Conservation (phyloP, 1,140 invertebrate species). For the Trichoplusia ni region DNA sequence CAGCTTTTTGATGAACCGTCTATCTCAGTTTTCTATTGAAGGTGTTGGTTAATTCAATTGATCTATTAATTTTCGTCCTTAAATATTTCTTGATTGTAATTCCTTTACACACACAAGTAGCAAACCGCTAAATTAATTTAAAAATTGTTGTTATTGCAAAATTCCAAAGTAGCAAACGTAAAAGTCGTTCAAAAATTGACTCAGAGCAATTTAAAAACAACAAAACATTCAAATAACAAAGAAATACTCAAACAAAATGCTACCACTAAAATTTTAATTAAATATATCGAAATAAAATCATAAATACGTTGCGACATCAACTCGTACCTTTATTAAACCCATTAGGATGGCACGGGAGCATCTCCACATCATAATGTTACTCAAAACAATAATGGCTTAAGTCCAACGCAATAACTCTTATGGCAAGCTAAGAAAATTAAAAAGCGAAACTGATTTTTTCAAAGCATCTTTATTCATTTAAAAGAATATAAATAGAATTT, state of each 20-base stretch:
- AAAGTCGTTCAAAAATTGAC: neutral
- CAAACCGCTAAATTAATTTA: no score
- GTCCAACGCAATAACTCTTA: no score
- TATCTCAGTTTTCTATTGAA: no score
- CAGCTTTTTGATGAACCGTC: neutral
- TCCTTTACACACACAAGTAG: no score
- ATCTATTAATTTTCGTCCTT: no score
- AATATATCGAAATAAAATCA: constrained; percentile 77
- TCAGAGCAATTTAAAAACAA: constrained; percentile 10
- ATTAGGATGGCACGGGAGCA: constrained; percentile 62
- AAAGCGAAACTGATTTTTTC: no score
- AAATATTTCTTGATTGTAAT: no score
- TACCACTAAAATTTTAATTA: constrained; percentile 74
- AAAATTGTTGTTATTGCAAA: no score
- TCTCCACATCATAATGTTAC: constrained; percentile 57
- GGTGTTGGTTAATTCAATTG: no score
- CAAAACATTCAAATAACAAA: constrained; percentile 23
- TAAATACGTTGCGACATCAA: constrained; percentile 67
- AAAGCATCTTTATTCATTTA: no score
- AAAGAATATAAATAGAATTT: neutral
- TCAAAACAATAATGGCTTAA: neutral
- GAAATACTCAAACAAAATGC: neutral
- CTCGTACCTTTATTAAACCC: constrained; percentile 77
- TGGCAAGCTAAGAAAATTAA: neutral
- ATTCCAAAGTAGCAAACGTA: neutral